Percentiles rank a stretch among this genome's conserved stretches.
Conservation (phyloP, 2,113 vertebrate species). For the Narcine bancroftii region DNA sequence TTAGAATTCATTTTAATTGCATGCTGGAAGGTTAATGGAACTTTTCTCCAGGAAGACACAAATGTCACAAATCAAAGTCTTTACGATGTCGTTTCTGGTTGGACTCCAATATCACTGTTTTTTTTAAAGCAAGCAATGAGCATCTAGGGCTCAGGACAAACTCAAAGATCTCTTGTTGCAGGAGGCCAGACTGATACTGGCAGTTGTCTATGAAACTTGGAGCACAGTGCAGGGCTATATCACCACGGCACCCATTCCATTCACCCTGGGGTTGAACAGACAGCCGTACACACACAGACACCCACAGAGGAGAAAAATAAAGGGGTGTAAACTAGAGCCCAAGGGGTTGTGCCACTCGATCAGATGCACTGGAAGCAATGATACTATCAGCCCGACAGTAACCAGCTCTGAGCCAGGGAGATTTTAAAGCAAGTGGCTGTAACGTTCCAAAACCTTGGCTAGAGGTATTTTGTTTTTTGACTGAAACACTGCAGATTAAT, state of each 20-base stretch:
- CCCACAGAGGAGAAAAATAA: not conserved
- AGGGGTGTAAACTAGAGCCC: not conserved
- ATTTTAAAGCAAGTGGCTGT: not conserved
- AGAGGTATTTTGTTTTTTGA: not conserved
- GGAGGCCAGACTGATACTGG: not conserved
- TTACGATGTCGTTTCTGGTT: not conserved
- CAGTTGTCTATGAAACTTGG: not conserved
- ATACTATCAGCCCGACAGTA: too few relatives aligned
- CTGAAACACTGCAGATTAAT: not conserved
- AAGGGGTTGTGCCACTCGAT: too few relatives aligned
- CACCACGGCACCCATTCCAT: not conserved
- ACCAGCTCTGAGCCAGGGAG: not conserved
- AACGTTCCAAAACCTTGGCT: not conserved
- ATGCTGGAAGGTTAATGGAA: not conserved
- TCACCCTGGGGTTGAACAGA: not conserved
- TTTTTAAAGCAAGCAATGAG: not conserved
- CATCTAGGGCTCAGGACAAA: not conserved
- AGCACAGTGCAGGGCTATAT: not conserved
- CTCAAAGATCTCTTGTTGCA: constrained; percentile 1
- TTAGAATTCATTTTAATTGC: not conserved
- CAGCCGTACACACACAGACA: not conserved
- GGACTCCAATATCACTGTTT: not conserved
- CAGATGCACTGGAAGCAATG: not conserved
- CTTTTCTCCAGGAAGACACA: not conserved
- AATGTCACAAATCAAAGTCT: not conserved